Percentiles rank a stretch among this genome's conserved stretches.
Evolutionary conservation across 2,113 vertebrate species (phyloP).

Genomic region (Eretmochelys imbricata): DNA sequence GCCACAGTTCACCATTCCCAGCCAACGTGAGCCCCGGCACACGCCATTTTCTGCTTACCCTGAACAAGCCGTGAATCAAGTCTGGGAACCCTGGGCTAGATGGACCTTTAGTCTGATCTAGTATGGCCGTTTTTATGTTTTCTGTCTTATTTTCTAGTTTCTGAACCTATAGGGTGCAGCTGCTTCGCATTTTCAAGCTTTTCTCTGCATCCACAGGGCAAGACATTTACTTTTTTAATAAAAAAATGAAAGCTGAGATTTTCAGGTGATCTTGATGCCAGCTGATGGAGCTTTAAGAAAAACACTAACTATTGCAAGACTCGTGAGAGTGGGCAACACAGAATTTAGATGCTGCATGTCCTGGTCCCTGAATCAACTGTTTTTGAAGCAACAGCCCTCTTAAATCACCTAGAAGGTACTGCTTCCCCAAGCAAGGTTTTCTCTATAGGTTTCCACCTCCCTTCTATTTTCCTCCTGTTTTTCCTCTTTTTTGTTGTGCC

Average conservation of each 20-base stretch:
- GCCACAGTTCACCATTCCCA: too few relatives aligned
- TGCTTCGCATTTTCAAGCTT: not conserved
- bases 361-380: not conserved
- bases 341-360: not conserved
- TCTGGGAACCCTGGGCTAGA: too few relatives aligned
- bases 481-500: too few relatives aligned
- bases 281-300: not conserved
- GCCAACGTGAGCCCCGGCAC: too few relatives aligned
- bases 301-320: not conserved
- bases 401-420: not conserved
- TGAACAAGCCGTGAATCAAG: too few relatives aligned
- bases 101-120: too few relatives aligned
- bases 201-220: not conserved
- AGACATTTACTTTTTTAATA: not conserved
- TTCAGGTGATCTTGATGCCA: not conserved
- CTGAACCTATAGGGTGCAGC: too few relatives aligned
- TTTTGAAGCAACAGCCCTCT: not conserved
- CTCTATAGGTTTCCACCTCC: not conserved
- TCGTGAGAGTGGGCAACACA: not conserved
- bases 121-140: too few relatives aligned
- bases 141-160: too few relatives aligned
- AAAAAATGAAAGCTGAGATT: too few relatives aligned
- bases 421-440: not conserved
- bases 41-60: too few relatives aligned
- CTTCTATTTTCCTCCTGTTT: not conserved